Evolutionary conservation across 30 jellyfish, hydroid and myxozoan genomes (phyloP).

Genomic region (Catostylus mosaicus): DNA sequence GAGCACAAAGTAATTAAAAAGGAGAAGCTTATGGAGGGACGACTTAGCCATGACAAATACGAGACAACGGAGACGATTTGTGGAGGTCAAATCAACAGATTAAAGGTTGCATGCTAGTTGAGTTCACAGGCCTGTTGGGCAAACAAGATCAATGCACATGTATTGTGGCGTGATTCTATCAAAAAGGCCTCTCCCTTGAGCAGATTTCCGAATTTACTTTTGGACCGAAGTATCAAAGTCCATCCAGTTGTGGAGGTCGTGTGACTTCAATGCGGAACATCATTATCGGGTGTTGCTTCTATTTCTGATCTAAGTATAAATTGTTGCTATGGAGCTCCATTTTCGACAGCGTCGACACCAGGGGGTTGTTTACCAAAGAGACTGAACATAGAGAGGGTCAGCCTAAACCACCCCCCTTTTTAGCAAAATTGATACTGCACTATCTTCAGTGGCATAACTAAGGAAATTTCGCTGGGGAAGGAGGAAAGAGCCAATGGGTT

Average conservation of each 20-base stretch:
- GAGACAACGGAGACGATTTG: background rate
- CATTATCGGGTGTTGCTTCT: background rate
- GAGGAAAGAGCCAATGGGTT: too few relatives aligned
- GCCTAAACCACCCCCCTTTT: too few relatives aligned
- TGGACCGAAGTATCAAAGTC: constrained; percentile 31
- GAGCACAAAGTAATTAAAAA: constrained; percentile 19
- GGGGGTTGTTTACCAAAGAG: too few relatives aligned
- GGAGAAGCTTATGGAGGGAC: background rate
- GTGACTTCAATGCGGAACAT: constrained; percentile 23
- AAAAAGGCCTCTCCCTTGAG: background rate
- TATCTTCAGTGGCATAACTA: too few relatives aligned
- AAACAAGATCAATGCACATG: background rate
- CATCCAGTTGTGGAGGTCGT: constrained; percentile 15
- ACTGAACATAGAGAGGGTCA: too few relatives aligned
- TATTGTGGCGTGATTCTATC: background rate
- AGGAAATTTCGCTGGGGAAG: too few relatives aligned
- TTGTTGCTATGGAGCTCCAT: too few relatives aligned
- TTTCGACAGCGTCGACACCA: too few relatives aligned
- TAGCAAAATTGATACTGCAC: too few relatives aligned
- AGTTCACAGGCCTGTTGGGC: constrained; percentile 3
- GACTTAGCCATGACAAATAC: constrained; percentile 9
- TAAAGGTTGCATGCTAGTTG: background rate
- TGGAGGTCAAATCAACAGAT: background rate
- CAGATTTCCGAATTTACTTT: constrained; percentile 13
- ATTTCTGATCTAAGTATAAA: too few relatives aligned